These are phyloP conservation scores for Mus spicilegus DNA, from an alignment of 2,113 vertebrate genomes.

Conservation along the genomic window DNA sequence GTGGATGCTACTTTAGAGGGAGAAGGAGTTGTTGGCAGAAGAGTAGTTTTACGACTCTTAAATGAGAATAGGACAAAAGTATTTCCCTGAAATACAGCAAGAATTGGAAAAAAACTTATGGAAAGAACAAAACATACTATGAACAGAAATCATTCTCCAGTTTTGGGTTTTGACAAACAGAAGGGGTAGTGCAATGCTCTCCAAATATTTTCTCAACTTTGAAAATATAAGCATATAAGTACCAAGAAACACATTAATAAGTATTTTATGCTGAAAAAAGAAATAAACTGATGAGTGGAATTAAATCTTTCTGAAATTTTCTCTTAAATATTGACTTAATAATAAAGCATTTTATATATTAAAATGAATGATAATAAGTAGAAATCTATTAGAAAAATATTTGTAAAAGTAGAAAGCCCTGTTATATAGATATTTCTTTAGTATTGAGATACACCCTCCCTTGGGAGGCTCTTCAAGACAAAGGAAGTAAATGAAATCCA, in stretches of 20 bases:
- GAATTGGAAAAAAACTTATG: constrained; percentile 30
- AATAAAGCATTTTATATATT: constrained; percentile 20
- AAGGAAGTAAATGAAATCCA: background rate
- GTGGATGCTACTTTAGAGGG: background rate
- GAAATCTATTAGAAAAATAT: background rate
- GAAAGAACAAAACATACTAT: background rate
- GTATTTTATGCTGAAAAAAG: background rate
- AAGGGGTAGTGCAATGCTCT: background rate
- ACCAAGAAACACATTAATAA: background rate
- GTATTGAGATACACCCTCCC: background rate
- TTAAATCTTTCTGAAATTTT: background rate
- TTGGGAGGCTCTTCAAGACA: background rate
- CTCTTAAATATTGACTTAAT: background rate
- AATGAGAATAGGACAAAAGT: background rate
- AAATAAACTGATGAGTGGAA: background rate
- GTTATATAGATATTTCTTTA: background rate
- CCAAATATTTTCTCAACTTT: background rate
- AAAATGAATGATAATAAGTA: background rate
- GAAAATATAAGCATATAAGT: background rate
- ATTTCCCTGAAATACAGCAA: background rate
- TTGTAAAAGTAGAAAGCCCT: background rate
- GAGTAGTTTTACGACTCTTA: background rate
- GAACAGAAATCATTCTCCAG: background rate
- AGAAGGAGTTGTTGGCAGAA: background rate
- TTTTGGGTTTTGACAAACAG: constrained; percentile 5